A percentile compares a stretch with the other conserved stretches of the same genome.
Conservation (phyloP, 2,113 vertebrate genomes). For the Bubo scandiacus region DNA sequence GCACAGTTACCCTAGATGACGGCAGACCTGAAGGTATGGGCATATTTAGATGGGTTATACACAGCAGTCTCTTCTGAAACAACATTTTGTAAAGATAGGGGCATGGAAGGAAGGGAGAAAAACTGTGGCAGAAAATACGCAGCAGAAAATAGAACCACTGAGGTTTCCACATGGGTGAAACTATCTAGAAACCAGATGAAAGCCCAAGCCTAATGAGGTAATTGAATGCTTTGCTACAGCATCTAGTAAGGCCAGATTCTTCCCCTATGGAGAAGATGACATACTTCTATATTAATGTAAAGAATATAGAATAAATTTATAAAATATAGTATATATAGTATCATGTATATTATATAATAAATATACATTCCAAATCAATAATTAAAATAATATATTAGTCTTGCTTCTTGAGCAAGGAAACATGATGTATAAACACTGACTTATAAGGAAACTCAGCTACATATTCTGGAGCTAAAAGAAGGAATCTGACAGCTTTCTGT, state of each 20-base stretch:
- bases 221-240: background rate
- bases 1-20: background rate
- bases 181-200: background rate
- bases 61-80: background rate
- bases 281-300: background rate
- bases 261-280: background rate
- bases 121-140: background rate
- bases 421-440: background rate
- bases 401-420: background rate
- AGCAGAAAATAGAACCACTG: background rate
- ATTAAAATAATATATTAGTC: background rate
- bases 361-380: background rate
- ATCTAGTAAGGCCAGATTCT: background rate
- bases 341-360: background rate
- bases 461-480: background rate
- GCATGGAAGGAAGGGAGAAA: background rate
- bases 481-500: background rate
- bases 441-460: background rate
- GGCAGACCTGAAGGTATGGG: background rate
- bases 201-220: background rate
- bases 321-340: background rate
- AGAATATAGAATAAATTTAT: background rate
- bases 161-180: background rate
- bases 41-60: background rate
- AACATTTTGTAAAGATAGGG: background rate